Evolutionary conservation across 92 coral and sea anemone species (phyloP), one percentile per base, ranked within the genome.

Genomic region (Actinernus sp.): DNA sequence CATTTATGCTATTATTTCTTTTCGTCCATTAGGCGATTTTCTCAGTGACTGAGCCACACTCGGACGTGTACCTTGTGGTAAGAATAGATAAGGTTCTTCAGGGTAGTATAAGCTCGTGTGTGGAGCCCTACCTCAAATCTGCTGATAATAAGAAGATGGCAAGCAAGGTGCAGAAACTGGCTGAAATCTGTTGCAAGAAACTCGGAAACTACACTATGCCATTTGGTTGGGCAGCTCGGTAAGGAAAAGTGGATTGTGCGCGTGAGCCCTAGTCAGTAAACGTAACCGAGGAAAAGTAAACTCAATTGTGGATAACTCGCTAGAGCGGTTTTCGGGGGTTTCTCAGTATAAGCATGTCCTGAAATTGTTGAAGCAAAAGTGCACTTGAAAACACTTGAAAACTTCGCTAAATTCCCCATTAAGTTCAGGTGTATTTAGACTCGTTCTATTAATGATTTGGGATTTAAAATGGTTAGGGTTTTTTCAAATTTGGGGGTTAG

Each of bases 221-320:
- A 9, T 93, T 93, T 76, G 98, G 89, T 3, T 79, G 96, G 88
- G 83, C 98, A 8, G 96, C 98, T 18, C 83, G 93, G 98, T 93
- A 46, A 39, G 90, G 13, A 25, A 7, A 5, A 19, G 5, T 11
- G 13, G 16, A 7, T n/a, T 20, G 2, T 28, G 3, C 13, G 30
- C 41, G 8, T 21, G 2, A 7, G 2, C 20, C n/a, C n/a, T n/a
- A n/a, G n/a, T n/a, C n/a, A n/a, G n/a, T n/a, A n/a, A n/a, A n/a
- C n/a, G n/a, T n/a, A n/a, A n/a, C n/a, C n/a, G n/a, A n/a, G n/a
- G n/a, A n/a, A n/a, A n/a, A n/a, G n/a, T n/a, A n/a, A n/a, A n/a
- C n/a, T n/a, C n/a, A n/a, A n/a, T n/a, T n/a, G n/a, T n/a, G n/a
- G n/a, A n/a, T n/a, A n/a, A n/a, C n/a, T n/a, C n/a, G n/a, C n/a